Base-by-base conservation (phyloP, 2,888 invertebrate genomes). In the Drosophila yooni region DNA sequence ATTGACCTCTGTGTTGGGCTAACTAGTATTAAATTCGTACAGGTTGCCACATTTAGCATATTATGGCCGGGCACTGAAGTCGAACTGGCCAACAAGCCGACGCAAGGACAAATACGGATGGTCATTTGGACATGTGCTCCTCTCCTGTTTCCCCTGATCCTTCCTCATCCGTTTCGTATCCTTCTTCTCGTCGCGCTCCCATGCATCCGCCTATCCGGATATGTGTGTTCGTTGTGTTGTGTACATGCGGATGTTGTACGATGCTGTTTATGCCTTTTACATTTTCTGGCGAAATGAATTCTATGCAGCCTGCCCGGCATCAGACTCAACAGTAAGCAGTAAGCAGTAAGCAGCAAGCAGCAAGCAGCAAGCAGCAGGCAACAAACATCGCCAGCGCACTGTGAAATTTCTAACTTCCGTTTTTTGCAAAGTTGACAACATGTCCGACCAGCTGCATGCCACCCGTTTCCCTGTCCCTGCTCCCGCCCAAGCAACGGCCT, bases 371-470 rank as follows among this genome's bases (percentile, higher is more conserved):
- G 51, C 25, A 57, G n/a, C 27, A 58, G 21, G 53, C 34, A 38
- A 53, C 36, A 38, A 43, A 62, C 46, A 40, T 53, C 59, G 53
- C 51, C 77, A 76, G 72, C 70, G 69, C 74, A 88, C 89, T 89
- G 88, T 85, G 88, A 88, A 89, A 87, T 87, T 88, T 85, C 69
- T 53, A 81, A 81, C 90, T 87, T 87, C 86, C 86, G 86, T 81
- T 85, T 88, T 87, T 88, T 85, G 85, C 76, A 82, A 82, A 89
- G 78, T 85, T 89, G 85, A 88, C 85, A 85, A 82, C 89, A 81
- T 89, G 85, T 80, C 85, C 70, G 68, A 60, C 70, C 81, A 59
- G 51, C 69, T 59, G 46, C 59, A 57, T 29, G n/a, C 15, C 25
- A 46, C 38, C 38, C 13, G 6, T n/a, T n/a, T 18, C 18, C 18